Evolutionary conservation across 2,797 vertebrate genomes (phyloP).

Genomic region (Bryconaethiops microstoma): DNA sequence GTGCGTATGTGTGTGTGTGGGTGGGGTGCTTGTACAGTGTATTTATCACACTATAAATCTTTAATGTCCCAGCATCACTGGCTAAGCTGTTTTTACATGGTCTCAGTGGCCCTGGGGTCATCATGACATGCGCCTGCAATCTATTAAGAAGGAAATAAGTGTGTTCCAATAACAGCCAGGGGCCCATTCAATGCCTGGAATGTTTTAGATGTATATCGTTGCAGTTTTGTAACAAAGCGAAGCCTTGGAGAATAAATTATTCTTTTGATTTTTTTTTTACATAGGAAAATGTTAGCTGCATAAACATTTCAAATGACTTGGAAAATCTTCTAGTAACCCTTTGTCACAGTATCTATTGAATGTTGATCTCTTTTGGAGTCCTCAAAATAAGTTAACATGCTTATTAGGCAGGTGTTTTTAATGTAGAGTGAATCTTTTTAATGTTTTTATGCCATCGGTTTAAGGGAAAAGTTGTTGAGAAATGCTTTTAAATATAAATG

Average conservation of each 20-base stretch:
- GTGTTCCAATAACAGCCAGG: conserved; percentile 14
- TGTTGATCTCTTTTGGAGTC: too few relatives aligned
- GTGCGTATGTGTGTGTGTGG: not conserved
- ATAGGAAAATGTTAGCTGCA: too few relatives aligned
- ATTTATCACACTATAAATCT: conserved; percentile 40
- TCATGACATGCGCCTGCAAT: not conserved
- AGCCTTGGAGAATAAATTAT: not conserved
- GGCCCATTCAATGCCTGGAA: conserved; percentile 2
- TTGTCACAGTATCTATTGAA: too few relatives aligned
- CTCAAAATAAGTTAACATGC: too few relatives aligned
- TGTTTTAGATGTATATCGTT: not conserved
- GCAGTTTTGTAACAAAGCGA: not conserved
- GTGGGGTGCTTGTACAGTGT: not conserved
- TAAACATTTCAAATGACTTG: too few relatives aligned
- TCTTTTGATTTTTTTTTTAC: too few relatives aligned
- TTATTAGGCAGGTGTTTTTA: too few relatives aligned
- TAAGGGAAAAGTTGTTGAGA: too few relatives aligned
- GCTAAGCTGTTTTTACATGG: conserved; percentile 40
- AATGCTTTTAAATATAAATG: too few relatives aligned
- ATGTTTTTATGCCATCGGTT: too few relatives aligned
- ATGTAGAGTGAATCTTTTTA: too few relatives aligned
- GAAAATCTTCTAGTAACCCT: too few relatives aligned
- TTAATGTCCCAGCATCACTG: conserved; percentile 27
- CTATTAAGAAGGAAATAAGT: conserved; percentile 48
- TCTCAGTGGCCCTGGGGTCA: conserved; percentile 29